Conservation (phyloP, 2,113 vertebrate species). For the Syrrhaptes paradoxus region DNA sequence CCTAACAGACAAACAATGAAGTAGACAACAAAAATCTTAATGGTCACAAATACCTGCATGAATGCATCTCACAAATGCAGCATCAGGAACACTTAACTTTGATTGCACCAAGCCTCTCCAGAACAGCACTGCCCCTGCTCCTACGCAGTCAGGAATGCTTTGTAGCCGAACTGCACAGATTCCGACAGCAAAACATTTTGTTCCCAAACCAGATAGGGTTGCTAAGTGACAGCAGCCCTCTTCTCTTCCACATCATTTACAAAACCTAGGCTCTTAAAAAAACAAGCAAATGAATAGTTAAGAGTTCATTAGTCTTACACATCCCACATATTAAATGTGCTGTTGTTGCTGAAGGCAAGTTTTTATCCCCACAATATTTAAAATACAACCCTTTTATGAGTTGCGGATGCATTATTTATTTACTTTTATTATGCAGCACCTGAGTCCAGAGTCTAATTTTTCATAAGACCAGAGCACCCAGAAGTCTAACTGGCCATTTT, state of each 20-base stretch:
- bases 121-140: not conserved
- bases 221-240: conserved; percentile 66
- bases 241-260: conserved; percentile 46
- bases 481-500: not conserved
- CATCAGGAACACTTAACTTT: not conserved
- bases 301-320: not conserved
- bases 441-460: not conserved
- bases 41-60: not conserved
- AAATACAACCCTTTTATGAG: not conserved
- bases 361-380: not conserved
- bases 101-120: not conserved
- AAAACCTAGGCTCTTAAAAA: conserved; percentile 20
- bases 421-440: not conserved
- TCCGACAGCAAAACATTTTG: conserved; percentile 60
- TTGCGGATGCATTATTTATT: not conserved
- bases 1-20: conserved; percentile 1
- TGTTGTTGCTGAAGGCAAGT: not conserved
- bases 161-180: not conserved
- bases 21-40: conserved; percentile 8
- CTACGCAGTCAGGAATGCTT: not conserved
- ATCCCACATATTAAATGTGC: not conserved
- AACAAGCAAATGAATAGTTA: conserved; percentile 25
- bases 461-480: not conserved
- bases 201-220: conserved; percentile 52
- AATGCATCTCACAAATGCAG: not conserved